These are phyloP conservation scores for Rhynchophorus ferrugineus DNA, from an alignment of 1,140 invertebrate genomes.

Conservation along the genomic window DNA sequence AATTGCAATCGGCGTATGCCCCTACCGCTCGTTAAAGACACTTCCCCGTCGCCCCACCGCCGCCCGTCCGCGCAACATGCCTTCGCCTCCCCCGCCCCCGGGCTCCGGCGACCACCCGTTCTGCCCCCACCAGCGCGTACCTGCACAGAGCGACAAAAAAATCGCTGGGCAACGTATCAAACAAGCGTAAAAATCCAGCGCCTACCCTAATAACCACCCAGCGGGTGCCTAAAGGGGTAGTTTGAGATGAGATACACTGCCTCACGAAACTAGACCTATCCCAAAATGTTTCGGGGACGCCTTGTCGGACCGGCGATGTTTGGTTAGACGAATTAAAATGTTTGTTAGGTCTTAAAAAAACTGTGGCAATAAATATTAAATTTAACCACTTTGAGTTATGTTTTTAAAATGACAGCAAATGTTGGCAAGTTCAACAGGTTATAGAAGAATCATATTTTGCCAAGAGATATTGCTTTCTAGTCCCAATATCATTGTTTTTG, in stretches of 20 bases:
- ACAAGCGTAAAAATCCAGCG: constrained; percentile 22
- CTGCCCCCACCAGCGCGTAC: constrained; percentile 2
- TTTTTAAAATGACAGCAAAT: too few relatives aligned
- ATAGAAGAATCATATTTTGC: too few relatives aligned
- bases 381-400: too few relatives aligned
- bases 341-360: too few relatives aligned
- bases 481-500: too few relatives aligned
- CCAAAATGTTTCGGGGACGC: background rate
- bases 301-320: too few relatives aligned
- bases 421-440: too few relatives aligned
- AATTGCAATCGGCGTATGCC: constrained; percentile 2
- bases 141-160: constrained; percentile 14
- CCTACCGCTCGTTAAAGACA: constrained; percentile 14
- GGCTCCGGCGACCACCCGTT: background rate
- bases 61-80: background rate
- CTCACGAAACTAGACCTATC: too few relatives aligned
- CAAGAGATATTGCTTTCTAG: too few relatives aligned
- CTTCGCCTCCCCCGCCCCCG: too few relatives aligned
- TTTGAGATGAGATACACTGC: constrained; percentile 12
- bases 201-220: constrained; percentile 21
- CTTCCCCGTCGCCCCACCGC: background rate
- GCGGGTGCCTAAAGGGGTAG: constrained; percentile 5
- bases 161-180: constrained; percentile 20
- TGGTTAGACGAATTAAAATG: too few relatives aligned
- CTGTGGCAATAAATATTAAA: too few relatives aligned